Evolutionary conservation across 2,888 invertebrate genomes (phyloP).

Genomic region (Lottia gigantea): DNA sequence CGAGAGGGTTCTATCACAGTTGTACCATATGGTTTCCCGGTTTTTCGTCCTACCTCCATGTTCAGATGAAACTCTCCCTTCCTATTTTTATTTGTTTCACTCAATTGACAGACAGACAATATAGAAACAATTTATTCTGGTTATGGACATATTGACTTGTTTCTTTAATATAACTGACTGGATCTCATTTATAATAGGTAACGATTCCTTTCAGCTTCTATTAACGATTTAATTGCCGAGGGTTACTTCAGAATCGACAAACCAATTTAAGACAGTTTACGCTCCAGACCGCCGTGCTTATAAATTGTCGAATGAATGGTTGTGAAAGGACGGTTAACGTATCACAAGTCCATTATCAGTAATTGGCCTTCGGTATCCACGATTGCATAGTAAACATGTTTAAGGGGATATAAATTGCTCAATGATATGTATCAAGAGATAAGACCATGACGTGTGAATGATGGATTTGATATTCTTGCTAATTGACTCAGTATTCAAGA

Average conservation of each 20-base stretch:
- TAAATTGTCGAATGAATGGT: slow-evolving; percentile 1
- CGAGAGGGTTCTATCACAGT: neutral
- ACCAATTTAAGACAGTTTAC: neutral
- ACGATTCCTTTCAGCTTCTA: neutral
- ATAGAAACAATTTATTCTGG: no score
- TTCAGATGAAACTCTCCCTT: no score
- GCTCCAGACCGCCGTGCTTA: neutral
- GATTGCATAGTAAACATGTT: slow-evolving; percentile 4
- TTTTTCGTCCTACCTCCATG: neutral
- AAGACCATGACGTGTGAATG: neutral
- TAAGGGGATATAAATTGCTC: slow-evolving; percentile 6
- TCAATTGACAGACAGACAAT: no score
- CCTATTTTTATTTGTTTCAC: no score
- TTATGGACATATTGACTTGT: no score
- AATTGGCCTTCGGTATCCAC: slow-evolving; percentile 9
- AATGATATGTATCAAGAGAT: slow-evolving; percentile 7
- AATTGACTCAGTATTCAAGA: neutral
- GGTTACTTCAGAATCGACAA: neutral
- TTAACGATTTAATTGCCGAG: slow-evolving; percentile 5
- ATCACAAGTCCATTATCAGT: slow-evolving; percentile 8
- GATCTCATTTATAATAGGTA: neutral
- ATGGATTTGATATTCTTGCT: neutral
- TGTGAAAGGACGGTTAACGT: neutral
- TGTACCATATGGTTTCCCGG: neutral
- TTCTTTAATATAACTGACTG: neutral